Evolutionary conservation across 30 jellyfish, hydroid and myxozoan genomes (phyloP).

Genomic region (Turritopsis dohrnii): DNA sequence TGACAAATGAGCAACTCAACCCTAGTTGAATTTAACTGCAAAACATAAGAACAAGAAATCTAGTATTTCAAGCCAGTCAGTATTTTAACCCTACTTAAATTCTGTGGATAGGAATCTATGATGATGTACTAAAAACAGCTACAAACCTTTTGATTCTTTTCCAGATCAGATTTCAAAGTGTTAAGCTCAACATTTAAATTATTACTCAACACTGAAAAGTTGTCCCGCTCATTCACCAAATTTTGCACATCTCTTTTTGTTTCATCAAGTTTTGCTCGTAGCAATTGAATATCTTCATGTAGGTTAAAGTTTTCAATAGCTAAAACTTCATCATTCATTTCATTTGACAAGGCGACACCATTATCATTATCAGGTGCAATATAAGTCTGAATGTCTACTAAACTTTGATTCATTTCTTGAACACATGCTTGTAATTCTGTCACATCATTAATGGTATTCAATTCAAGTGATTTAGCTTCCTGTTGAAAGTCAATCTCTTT

Average conservation of each 20-base stretch:
- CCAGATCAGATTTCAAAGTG: conserved; percentile 37
- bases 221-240: conserved; percentile 37
- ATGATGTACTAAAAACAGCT: too few species aligned
- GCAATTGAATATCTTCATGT: conserved; percentile 5
- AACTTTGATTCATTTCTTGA: neutral
- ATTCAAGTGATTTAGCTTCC: neutral
- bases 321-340: neutral
- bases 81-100: too few species aligned
- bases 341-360: conserved; percentile 3
- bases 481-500: neutral
- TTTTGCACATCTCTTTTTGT: conserved; percentile 32
- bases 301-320: conserved; percentile 7
- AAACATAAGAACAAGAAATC: too few species aligned
- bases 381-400: neutral
- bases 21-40: too few species aligned
- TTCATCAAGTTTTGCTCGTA: conserved; percentile 31
- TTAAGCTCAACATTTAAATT: conserved; percentile 40
- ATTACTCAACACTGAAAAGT: conserved; percentile 35
- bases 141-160: neutral
- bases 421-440: neutral
- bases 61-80: too few species aligned
- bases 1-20: too few species aligned
- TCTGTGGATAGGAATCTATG: neutral
- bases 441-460: neutral
- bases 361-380: neutral